Evolutionary conservation across 2,888 invertebrate species (phyloP).

Genomic region (Melanostoma mellinum): DNA sequence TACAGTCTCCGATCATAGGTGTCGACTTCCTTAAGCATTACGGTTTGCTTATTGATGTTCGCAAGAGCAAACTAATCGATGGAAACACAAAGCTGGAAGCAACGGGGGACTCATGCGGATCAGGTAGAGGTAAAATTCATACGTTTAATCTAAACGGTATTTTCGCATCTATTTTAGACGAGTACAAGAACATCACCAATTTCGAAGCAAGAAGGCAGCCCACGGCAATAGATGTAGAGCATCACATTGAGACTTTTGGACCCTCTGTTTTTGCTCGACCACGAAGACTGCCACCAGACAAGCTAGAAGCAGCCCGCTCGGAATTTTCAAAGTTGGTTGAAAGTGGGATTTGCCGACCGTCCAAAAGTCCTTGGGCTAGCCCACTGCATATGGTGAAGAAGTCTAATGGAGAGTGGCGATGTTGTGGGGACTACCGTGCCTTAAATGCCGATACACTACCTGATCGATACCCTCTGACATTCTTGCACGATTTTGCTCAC

Average conservation of each 20-base stretch:
- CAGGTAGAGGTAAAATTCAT: background rate
- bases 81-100: background rate
- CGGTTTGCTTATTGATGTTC: background rate
- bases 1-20: background rate
- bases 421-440: constrained; percentile 3
- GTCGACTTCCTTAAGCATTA: background rate
- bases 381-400: too few relatives aligned
- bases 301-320: constrained; percentile 3
- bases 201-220: background rate
- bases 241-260: background rate
- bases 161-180: too few relatives aligned
- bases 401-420: constrained; percentile 5
- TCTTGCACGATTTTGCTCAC: constrained; percentile 3
- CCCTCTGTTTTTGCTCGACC: too few relatives aligned
- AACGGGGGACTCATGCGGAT: background rate
- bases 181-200: too few relatives aligned
- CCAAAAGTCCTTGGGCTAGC: too few relatives aligned
- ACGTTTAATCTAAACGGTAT: too few relatives aligned
- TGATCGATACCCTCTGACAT: constrained; percentile 26
- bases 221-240: constrained; percentile 6
- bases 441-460: constrained; percentile 20
- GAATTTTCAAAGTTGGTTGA: constrained; percentile 8
- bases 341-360: background rate
- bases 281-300: constrained; percentile 1
- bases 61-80: background rate